phyloP scores from a whole-genome alignment of 2,888 invertebrate genomes.

The Agonopterix arenella region DNA sequence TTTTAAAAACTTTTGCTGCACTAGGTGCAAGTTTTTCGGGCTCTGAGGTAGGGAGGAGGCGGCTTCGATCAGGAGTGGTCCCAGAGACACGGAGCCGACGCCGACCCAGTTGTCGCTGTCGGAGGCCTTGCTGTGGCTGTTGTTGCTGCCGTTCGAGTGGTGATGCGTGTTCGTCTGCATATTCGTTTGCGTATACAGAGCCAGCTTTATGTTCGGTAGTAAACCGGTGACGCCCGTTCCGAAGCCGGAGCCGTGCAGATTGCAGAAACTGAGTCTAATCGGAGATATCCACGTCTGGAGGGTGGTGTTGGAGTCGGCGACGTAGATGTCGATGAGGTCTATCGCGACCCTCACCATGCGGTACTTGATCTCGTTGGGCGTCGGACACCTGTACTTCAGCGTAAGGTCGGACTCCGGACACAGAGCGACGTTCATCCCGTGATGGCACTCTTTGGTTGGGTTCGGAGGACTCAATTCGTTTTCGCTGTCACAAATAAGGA shows the following conservation, averaged over 20 bases:
- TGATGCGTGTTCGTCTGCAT: constrained; percentile 72
- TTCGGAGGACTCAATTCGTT: constrained; percentile 92
- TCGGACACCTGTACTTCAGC: constrained; percentile 85
- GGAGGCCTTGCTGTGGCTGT: constrained; percentile 46
- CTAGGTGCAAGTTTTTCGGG: constrained; percentile 84
- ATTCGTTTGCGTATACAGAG: constrained; percentile 82
- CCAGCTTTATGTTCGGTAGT: constrained; percentile 82
- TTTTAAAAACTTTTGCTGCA: constrained; percentile 89
- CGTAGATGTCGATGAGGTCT: constrained; percentile 92
- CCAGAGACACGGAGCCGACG: constrained; percentile 92
- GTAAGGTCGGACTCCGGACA: constrained; percentile 83
- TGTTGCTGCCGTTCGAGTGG: constrained; percentile 72
- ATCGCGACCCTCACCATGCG: constrained; percentile 92
- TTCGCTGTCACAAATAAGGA: constrained; percentile 92
- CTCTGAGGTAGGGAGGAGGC: constrained; percentile 88
- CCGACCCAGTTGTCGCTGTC: constrained; percentile 91
- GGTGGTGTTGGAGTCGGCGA: constrained; percentile 93
- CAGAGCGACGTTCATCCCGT: constrained; percentile 82
- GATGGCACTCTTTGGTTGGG: constrained; percentile 86
- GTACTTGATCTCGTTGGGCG: constrained; percentile 91
- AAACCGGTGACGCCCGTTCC: constrained; percentile 93
- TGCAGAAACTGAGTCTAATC: constrained; percentile 91
- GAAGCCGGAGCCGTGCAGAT: constrained; percentile 95
- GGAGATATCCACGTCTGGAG: constrained; percentile 93
- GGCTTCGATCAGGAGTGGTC: constrained; percentile 93